Percentiles rank a stretch among this genome's conserved stretches.
These are phyloP conservation scores for Rhyacophila evoluta DNA, from an alignment of 2,888 invertebrate species.

Conservation along the genomic window DNA sequence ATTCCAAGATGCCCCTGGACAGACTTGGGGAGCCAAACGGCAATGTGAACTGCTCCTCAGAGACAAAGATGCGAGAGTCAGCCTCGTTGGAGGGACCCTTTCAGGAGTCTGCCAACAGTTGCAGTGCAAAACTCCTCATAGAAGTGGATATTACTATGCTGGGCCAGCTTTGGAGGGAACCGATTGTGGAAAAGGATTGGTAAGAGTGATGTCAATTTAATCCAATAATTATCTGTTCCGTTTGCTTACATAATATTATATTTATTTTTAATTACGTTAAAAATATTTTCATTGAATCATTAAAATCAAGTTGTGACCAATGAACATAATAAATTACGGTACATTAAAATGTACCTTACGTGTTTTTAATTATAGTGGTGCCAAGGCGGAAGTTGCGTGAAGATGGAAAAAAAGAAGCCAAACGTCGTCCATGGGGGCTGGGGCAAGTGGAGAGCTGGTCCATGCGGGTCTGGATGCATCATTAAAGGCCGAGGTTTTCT, in stretches of 20 bases:
- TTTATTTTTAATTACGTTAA: too few species aligned
- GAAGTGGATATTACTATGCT: conserved; percentile 80
- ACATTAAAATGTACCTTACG: too few species aligned
- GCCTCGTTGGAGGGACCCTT: conserved; percentile 62
- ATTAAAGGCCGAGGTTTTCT: conserved; percentile 73
- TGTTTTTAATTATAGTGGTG: conserved; percentile 71
- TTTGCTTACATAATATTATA: too few species aligned
- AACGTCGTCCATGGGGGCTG: conserved; percentile 69
- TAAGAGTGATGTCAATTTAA: too few species aligned
- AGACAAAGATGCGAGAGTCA: conserved; percentile 75
- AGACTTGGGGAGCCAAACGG: conserved; percentile 77
- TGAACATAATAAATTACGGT: too few species aligned
- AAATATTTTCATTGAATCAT: too few species aligned
- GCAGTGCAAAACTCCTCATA: conserved; percentile 78
- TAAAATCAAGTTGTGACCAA: too few species aligned
- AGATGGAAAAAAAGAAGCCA: conserved; percentile 59
- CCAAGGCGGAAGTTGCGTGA: conserved; percentile 74
- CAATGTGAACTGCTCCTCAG: conserved; percentile 81
- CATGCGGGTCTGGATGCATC: conserved; percentile 78
- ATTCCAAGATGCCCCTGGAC: conserved; percentile 76
- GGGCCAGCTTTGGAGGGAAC: conserved; percentile 89
- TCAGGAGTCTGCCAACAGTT: conserved; percentile 74
- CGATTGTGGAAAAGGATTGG: conserved; percentile 75
- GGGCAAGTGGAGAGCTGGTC: conserved; percentile 73
- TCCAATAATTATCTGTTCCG: too few species aligned